phyloP scores from a whole-genome alignment of 92 coral and sea anemone species.

The Porites divaricata region DNA sequence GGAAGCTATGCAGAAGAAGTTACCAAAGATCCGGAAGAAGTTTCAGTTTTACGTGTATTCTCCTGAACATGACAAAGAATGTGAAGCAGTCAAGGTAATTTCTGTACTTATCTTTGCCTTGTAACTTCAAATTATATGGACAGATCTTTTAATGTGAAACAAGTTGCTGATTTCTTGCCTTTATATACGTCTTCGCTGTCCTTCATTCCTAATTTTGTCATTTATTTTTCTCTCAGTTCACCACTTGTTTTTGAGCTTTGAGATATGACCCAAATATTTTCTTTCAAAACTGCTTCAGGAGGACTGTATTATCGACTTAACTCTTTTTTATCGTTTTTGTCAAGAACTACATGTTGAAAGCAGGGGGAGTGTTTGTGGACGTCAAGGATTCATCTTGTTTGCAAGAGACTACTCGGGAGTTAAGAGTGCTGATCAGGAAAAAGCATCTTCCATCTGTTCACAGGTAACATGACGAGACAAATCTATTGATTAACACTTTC shows the following conservation, averaged over 20 bases:
- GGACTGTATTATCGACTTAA: background rate
- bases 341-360: conserved; percentile 76
- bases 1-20: background rate
- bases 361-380: conserved; percentile 71
- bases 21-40: conserved; percentile 32
- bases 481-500: too few relatives aligned
- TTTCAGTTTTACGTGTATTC: conserved; percentile 73
- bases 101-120: background rate
- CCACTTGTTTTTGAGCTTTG: background rate
- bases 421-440: conserved; percentile 73
- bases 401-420: conserved; percentile 46
- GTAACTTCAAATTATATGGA: too few relatives aligned
- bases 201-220: too few relatives aligned
- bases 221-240: too few relatives aligned
- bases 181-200: too few relatives aligned
- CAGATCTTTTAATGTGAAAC: too few relatives aligned
- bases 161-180: too few relatives aligned
- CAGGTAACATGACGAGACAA: conserved; percentile 50
- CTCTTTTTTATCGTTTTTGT: background rate
- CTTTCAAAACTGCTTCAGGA: background rate
- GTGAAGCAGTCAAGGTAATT: conserved; percentile 75
- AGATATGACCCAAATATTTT: background rate
- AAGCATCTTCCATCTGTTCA: conserved; percentile 70
- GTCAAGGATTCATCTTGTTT: conserved; percentile 41
- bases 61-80: conserved; percentile 75